Evolutionary conservation across 2,797 vertebrate species (phyloP).

Genomic region (Catostomus latipinnis): DNA sequence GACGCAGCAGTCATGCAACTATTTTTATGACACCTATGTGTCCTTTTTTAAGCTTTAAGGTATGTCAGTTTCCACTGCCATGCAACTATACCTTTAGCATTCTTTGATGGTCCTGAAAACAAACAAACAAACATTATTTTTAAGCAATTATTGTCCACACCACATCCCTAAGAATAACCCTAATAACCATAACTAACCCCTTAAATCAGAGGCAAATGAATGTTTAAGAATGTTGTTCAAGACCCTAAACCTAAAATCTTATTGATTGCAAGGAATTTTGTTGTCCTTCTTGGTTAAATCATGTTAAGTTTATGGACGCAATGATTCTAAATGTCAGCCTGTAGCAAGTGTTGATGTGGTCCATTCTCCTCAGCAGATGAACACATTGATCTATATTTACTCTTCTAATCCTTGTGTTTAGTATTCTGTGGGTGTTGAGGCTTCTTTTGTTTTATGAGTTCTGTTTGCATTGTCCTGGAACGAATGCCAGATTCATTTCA

Average conservation of each 20-base stretch:
- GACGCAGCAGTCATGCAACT: too few relatives aligned
- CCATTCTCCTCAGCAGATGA: slow-evolving; percentile 14
- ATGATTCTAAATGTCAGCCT: slow-evolving; percentile 10
- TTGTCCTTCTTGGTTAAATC: background rate
- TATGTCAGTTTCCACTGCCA: too few relatives aligned
- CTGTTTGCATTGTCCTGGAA: slow-evolving; percentile 35
- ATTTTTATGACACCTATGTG: background rate
- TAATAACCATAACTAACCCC: slow-evolving; percentile 2
- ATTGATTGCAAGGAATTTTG: background rate
- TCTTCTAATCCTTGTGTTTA: slow-evolving; percentile 15
- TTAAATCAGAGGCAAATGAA: background rate
- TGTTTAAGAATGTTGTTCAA: background rate
- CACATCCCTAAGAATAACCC: background rate
- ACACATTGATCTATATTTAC: slow-evolving; percentile 25
- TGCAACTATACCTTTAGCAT: background rate
- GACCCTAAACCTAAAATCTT: background rate
- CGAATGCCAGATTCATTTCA: slow-evolving; percentile 23
- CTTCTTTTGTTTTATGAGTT: slow-evolving; percentile 34
- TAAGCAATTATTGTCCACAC: background rate
- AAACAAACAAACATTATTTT: too few relatives aligned
- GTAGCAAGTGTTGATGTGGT: background rate
- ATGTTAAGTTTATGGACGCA: background rate
- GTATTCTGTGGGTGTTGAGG: slow-evolving; percentile 8
- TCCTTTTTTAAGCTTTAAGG: too few relatives aligned
- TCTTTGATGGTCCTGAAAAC: background rate